These are phyloP conservation scores for Idaea dimidiata DNA, from an alignment of 2,888 invertebrate species.

Conservation along the genomic window DNA sequence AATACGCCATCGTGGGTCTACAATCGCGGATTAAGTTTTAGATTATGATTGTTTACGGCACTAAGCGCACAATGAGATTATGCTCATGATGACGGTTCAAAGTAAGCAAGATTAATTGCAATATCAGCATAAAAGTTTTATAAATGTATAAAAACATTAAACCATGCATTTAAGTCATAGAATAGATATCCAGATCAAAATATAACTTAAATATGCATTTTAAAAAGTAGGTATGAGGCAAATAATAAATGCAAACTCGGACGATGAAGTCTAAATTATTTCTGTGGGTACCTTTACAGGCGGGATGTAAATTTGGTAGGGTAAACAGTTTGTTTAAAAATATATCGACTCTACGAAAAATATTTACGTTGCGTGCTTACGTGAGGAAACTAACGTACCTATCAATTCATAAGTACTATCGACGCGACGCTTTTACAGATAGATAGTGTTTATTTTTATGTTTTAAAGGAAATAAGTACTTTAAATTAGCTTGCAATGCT, in stretches of 20 bases:
- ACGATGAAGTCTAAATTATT: too few species aligned
- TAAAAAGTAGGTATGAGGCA: too few species aligned
- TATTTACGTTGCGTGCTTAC: background rate
- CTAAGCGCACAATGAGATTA: background rate
- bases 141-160: background rate
- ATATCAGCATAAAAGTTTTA: background rate
- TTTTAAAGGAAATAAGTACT: too few species aligned
- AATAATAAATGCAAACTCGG: too few species aligned
- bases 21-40: constrained; percentile 42
- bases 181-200: too few species aligned
- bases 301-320: too few species aligned
- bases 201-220: too few species aligned
- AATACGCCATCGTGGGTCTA: constrained; percentile 33
- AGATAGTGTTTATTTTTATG: background rate
- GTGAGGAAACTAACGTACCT: background rate
- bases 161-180: too few species aligned
- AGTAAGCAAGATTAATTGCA: background rate
- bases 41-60: constrained; percentile 34
- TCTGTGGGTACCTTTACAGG: too few species aligned
- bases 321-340: background rate
- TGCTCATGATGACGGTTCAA: background rate
- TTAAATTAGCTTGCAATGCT: too few species aligned
- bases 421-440: background rate
- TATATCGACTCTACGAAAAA: background rate
- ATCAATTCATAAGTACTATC: background rate